These are phyloP conservation scores for Rissa tridactyla DNA, from an alignment of 2,113 vertebrate species.

Conservation along the genomic window DNA sequence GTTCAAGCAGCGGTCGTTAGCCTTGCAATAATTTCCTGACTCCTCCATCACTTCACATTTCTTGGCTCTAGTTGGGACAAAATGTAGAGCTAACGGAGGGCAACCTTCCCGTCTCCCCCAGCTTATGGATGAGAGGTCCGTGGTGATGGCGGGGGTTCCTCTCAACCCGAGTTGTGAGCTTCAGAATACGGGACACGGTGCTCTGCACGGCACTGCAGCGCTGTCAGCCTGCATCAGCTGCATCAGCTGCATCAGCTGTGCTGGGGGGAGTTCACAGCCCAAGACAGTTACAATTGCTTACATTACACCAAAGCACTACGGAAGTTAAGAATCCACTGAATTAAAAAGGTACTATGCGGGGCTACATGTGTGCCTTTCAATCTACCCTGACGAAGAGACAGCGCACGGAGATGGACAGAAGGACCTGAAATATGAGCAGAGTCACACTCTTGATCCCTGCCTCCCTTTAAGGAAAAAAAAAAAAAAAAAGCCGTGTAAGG, in stretches of 20 bases:
- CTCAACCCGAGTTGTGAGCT: neutral
- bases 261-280: neutral
- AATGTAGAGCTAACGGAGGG: neutral
- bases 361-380: neutral
- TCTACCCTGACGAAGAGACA: neutral
- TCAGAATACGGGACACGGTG: neutral
- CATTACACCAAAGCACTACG: neutral
- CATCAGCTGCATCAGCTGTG: neutral
- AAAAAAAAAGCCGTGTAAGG: neutral
- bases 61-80: neutral
- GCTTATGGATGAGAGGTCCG: neutral
- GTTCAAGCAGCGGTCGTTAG: neutral
- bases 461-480: neutral
- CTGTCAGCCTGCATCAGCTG: neutral
- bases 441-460: neutral
- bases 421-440: neutral
- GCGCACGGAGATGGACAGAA: neutral
- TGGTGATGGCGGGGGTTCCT: accelerated
- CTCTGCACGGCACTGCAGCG: neutral
- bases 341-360: neutral
- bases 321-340: neutral
- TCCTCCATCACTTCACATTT: neutral
- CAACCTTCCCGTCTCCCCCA: neutral
- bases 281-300: neutral
- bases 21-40: neutral